Percentiles rank a stretch among this genome's conserved stretches.
phyloP scores from a whole-genome alignment of 2,113 vertebrate genomes.

The Hydrolagus affinis region DNA sequence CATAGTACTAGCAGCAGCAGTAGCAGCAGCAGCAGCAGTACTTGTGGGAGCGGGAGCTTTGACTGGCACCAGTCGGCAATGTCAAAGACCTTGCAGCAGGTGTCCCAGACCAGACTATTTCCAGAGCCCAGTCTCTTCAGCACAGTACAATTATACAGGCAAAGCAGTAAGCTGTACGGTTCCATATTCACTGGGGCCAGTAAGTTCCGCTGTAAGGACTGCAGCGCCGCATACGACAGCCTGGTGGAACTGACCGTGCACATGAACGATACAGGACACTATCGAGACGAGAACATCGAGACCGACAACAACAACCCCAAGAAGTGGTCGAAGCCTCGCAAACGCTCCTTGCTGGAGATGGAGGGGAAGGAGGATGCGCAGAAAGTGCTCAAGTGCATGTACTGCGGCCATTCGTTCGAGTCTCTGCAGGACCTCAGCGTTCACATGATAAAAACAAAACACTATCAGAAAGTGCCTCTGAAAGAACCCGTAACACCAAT shows the following conservation, averaged over 20 bases:
- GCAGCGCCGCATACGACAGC: slow-evolving; percentile 92
- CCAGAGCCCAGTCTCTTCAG: slow-evolving; percentile 92
- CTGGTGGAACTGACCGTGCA: slow-evolving; percentile 93
- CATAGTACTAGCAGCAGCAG: slow-evolving; percentile 66
- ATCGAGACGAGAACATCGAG: slow-evolving; percentile 96
- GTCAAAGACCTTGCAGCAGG: slow-evolving; percentile 91
- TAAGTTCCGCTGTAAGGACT: slow-evolving; percentile 97
- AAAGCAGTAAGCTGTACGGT: slow-evolving; percentile 95
- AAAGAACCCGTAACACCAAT: slow-evolving; percentile 96
- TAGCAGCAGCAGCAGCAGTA: slow-evolving; percentile 88
- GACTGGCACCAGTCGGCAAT: slow-evolving; percentile 98
- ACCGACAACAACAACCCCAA: slow-evolving; percentile 81
- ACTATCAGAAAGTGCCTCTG: slow-evolving; percentile 99
- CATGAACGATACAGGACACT: slow-evolving; percentile 97
- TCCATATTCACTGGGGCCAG: slow-evolving; percentile 98
- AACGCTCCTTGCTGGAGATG: slow-evolving; percentile 94
- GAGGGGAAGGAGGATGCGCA: slow-evolving; percentile 97
- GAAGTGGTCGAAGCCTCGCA: slow-evolving; percentile 96
- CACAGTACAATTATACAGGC: slow-evolving; percentile 92
- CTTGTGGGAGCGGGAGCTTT: slow-evolving; percentile 86
- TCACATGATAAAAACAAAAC: slow-evolving; percentile 99
- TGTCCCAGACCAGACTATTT: slow-evolving; percentile 73
- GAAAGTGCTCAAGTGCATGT: slow-evolving; percentile 98
- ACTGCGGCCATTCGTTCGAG: slow-evolving; percentile 97
- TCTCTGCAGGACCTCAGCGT: slow-evolving; percentile 96